phyloP scores from a whole-genome alignment of 2,797 vertebrate species.

The Cheirogaleus major region DNA sequence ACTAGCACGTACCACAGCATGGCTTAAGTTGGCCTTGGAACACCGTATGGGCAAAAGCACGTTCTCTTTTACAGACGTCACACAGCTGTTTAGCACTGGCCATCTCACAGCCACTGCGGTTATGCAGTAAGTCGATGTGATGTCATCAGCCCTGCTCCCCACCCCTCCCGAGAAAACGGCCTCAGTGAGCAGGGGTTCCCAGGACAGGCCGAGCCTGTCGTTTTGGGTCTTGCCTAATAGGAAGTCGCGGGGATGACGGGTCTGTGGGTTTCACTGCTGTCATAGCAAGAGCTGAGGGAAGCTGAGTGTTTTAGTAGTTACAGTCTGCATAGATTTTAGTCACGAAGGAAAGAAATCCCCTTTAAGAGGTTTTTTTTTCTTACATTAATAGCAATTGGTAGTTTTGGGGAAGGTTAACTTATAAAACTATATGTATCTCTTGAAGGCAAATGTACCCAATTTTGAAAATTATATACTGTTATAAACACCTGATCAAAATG shows the following conservation, averaged over 20 bases:
- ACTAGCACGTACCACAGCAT: neutral
- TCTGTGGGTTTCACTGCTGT: neutral
- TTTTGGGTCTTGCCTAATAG: neutral
- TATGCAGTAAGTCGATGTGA: accelerated
- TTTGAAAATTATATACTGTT: neutral
- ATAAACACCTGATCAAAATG: neutral
- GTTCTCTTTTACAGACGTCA: neutral
- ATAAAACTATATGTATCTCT: neutral
- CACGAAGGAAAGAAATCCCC: neutral
- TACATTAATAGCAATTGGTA: neutral
- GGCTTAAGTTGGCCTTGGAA: neutral
- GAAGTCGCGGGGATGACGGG: neutral
- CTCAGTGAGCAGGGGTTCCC: too few relatives aligned
- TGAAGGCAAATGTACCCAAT: neutral
- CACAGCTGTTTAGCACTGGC: neutral
- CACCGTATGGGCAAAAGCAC: neutral
- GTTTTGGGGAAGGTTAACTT: neutral
- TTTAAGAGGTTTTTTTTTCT: neutral
- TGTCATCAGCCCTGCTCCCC: neutral
- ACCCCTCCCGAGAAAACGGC: too few relatives aligned
- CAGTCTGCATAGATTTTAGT: neutral
- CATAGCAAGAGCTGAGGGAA: neutral
- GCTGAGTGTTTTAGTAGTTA: neutral
- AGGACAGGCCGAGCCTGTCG: too few relatives aligned
- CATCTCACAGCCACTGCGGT: accelerated